A percentile compares a stretch with the other conserved stretches of the same genome.
These are phyloP conservation scores for Coregonus suidteri DNA, from an alignment of 2,797 vertebrate species.

Conservation along the genomic window DNA sequence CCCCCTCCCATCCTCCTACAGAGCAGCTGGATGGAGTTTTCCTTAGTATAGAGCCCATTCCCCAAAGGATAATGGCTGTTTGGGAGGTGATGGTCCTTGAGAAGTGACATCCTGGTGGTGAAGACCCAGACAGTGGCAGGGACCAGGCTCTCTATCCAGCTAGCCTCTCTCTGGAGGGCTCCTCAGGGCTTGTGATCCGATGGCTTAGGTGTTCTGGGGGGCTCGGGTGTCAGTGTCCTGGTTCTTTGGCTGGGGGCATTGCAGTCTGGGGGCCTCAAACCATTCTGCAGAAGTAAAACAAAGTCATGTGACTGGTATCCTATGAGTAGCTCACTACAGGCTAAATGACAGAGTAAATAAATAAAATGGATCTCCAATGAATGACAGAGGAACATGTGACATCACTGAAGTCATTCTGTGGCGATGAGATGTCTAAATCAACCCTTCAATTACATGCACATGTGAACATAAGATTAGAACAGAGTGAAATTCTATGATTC, in stretches of 20 bases:
- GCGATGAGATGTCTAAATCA: too few relatives aligned
- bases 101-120: neutral
- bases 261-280: conserved; percentile 34
- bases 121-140: neutral
- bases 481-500: conserved; percentile 11
- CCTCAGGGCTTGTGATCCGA: neutral
- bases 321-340: neutral
- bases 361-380: too few relatives aligned
- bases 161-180: neutral
- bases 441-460: neutral
- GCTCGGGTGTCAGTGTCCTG: conserved; percentile 7
- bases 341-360: neutral
- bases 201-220: neutral
- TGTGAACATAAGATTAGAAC: neutral
- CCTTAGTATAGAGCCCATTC: neutral
- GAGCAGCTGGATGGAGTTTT: neutral
- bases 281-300: conserved; percentile 49
- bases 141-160: conserved; percentile 14
- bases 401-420: too few relatives aligned
- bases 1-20: neutral
- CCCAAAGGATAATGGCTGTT: neutral
- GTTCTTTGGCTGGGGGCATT: conserved; percentile 46
- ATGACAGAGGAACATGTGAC: too few relatives aligned
- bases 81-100: neutral
- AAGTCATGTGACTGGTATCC: conserved; percentile 9